Conservation (phyloP, 2,113 vertebrate species). For the Carettochelys insculpta region DNA sequence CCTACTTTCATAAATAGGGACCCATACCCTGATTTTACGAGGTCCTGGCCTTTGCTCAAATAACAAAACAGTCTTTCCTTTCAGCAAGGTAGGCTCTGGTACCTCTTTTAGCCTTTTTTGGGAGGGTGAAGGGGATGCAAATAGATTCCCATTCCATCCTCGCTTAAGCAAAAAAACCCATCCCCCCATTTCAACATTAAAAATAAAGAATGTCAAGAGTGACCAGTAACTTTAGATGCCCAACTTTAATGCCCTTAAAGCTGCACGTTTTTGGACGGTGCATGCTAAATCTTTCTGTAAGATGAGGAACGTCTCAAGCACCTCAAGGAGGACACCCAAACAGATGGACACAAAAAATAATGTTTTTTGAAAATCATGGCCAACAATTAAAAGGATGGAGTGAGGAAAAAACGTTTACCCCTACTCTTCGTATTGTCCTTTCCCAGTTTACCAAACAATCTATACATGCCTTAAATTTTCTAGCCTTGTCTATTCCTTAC, state of each 20-base stretch:
- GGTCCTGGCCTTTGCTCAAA: neutral
- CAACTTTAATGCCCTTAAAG: neutral
- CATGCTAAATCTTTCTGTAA: neutral
- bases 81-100: neutral
- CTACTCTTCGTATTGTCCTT: neutral
- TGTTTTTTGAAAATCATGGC: neutral
- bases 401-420: neutral
- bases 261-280: neutral
- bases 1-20: rapidly evolving
- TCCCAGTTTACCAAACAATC: neutral
- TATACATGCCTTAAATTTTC: neutral
- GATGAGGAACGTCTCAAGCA: neutral
- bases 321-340: neutral
- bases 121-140: neutral
- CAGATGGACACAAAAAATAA: neutral
- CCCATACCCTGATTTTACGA: neutral
- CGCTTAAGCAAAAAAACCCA: neutral
- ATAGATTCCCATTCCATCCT: neutral
- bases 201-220: neutral
- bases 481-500: neutral
- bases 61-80: neutral
- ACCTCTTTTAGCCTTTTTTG: neutral
- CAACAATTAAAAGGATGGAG: neutral
- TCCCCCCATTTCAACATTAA: neutral
- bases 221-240: neutral